phyloP scores from a whole-genome alignment of 2,888 invertebrate species.

The Baccha elongata region DNA sequence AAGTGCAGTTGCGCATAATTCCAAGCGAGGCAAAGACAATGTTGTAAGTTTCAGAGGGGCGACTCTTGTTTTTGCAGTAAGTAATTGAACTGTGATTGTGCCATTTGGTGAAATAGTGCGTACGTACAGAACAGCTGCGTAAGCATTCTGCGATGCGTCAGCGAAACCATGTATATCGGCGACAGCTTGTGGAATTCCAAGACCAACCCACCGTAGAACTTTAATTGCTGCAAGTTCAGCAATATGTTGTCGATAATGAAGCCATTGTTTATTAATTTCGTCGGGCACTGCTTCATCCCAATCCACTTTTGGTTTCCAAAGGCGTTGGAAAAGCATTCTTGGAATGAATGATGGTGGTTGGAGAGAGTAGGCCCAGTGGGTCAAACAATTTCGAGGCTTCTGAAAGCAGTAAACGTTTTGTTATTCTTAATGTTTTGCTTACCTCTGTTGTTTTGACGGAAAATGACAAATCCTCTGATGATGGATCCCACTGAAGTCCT shows the following conservation, averaged over 20 bases:
- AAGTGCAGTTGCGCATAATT: too few relatives aligned
- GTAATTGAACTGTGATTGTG: too few relatives aligned
- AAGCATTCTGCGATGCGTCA: too few relatives aligned
- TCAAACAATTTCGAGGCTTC: conserved; percentile 10
- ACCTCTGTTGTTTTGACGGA: too few relatives aligned
- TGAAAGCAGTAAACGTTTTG: conserved; percentile 18
- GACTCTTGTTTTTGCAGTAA: too few relatives aligned
- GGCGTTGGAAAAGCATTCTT: conserved; percentile 12
- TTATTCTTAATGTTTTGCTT: neutral
- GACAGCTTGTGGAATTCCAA: neutral
- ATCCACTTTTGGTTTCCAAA: conserved; percentile 16
- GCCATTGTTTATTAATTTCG: neutral
- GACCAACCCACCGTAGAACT: neutral
- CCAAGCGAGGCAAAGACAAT: too few relatives aligned
- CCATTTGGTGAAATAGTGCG: too few relatives aligned
- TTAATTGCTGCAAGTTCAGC: neutral
- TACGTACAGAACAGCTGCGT: too few relatives aligned
- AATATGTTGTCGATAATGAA: conserved; percentile 8
- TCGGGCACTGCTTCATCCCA: conserved; percentile 17
- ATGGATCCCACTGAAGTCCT: neutral
- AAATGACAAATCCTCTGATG: too few relatives aligned
- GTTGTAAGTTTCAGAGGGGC: too few relatives aligned
- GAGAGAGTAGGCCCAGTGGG: conserved; percentile 1
- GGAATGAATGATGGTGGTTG: neutral
- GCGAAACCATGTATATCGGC: too few relatives aligned